Conservation (phyloP, 1,140 invertebrate genomes). For the Acromyrmex charruanus region DNA sequence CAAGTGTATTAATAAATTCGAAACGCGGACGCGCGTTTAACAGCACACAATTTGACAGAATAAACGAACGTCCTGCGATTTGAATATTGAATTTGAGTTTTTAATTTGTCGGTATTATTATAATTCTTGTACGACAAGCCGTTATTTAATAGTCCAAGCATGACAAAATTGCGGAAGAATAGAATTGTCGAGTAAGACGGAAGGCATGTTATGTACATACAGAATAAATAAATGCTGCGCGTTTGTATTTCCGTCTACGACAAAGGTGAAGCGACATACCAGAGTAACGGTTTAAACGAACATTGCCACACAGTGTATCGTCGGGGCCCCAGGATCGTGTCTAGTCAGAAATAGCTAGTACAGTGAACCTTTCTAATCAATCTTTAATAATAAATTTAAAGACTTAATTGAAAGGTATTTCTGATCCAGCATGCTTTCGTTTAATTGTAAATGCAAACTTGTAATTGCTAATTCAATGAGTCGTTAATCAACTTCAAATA, state of each 20-base stretch:
- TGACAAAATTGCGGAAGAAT: constrained; percentile 31
- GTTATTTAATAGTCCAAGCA: background rate
- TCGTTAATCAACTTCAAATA: background rate
- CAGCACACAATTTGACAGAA: background rate
- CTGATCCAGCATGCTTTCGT: background rate
- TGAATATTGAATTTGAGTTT: background rate
- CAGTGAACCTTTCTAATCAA: background rate
- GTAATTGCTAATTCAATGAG: background rate
- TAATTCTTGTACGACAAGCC: background rate
- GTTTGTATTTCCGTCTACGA: constrained; percentile 60
- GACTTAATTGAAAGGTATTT: background rate
- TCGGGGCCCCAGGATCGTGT: constrained; percentile 22
- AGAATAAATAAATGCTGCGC: background rate
- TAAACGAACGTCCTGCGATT: background rate
- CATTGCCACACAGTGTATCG: constrained; percentile 54
- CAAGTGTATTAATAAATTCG: constrained; percentile 15
- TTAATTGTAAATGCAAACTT: background rate
- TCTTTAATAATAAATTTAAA: background rate
- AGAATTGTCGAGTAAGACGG: background rate
- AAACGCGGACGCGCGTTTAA: background rate
- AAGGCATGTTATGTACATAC: constrained; percentile 5
- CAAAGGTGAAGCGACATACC: constrained; percentile 51
- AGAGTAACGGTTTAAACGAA: constrained; percentile 69
- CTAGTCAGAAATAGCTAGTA: background rate
- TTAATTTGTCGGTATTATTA: background rate